Evolutionary conservation across 2,113 vertebrate genomes (phyloP).

Genomic region (Macrotis lagotis): DNA sequence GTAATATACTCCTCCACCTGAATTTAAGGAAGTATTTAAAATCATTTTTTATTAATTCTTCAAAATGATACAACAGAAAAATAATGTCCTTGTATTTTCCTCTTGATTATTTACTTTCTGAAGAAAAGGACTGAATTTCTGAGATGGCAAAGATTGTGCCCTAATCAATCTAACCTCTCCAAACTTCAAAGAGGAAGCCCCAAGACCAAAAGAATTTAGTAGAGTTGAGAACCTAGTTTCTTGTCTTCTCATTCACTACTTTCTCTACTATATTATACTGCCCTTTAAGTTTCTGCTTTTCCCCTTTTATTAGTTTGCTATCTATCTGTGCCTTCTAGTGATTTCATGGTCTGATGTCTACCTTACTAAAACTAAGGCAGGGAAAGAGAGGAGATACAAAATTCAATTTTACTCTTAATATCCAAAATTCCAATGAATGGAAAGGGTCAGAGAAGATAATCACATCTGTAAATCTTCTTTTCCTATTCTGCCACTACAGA

Average conservation of each 20-base stretch:
- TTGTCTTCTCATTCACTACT: background rate
- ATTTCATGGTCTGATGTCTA: background rate
- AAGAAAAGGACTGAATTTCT: background rate
- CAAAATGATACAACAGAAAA: slow-evolving; percentile 25
- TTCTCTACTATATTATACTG: background rate
- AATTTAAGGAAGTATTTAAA: slow-evolving; percentile 61
- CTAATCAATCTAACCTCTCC: background rate
- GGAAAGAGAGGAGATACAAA: background rate
- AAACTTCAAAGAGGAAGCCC: background rate
- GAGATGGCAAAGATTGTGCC: background rate
- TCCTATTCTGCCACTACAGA: background rate
- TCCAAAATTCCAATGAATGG: background rate
- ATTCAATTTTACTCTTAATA: background rate
- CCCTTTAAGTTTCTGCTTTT: background rate
- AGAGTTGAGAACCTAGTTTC: background rate
- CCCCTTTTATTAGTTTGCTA: background rate
- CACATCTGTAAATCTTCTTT: background rate
- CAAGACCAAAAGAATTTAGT: background rate
- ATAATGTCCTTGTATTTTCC: background rate
- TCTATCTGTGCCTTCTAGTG: background rate
- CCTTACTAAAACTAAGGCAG: background rate
- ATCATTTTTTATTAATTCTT: slow-evolving; percentile 30
- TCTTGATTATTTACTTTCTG: background rate
- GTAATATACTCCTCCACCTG: slow-evolving; percentile 98
- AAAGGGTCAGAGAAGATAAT: background rate